These are phyloP conservation scores for Gopherus flavomarginatus DNA, from an alignment of 2,113 vertebrate genomes.

Conservation along the genomic window DNA sequence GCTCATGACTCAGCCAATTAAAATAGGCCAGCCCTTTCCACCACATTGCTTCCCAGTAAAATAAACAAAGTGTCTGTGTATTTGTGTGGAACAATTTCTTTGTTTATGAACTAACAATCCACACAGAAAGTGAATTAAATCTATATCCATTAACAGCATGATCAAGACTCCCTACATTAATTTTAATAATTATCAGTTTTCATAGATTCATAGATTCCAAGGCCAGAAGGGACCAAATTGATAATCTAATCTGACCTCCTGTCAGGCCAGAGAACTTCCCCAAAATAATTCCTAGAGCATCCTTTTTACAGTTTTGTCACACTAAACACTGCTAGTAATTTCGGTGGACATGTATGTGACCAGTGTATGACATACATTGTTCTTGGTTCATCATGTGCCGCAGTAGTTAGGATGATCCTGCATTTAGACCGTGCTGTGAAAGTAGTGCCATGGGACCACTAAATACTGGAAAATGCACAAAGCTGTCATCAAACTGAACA, in stretches of 20 bases:
- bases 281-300: neutral
- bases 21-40: constrained; percentile 19
- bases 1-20: neutral
- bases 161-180: neutral
- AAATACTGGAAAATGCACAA: neutral
- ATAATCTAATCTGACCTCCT: neutral
- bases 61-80: neutral
- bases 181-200: neutral
- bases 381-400: neutral
- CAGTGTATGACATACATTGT: neutral
- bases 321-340: neutral
- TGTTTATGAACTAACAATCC: neutral
- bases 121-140: neutral
- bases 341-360: neutral
- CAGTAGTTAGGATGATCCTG: constrained; percentile 16
- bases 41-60: constrained; percentile 27
- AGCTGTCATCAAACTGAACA: neutral
- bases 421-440: neutral
- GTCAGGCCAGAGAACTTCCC: neutral
- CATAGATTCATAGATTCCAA: neutral
- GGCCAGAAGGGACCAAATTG: neutral
- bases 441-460: neutral
- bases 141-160: neutral
- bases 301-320: neutral
- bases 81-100: constrained; percentile 42